Percentiles rank a stretch among this genome's conserved stretches.
Conservation (phyloP, 2,888 invertebrate genomes). For the Notodonta dromedarius region DNA sequence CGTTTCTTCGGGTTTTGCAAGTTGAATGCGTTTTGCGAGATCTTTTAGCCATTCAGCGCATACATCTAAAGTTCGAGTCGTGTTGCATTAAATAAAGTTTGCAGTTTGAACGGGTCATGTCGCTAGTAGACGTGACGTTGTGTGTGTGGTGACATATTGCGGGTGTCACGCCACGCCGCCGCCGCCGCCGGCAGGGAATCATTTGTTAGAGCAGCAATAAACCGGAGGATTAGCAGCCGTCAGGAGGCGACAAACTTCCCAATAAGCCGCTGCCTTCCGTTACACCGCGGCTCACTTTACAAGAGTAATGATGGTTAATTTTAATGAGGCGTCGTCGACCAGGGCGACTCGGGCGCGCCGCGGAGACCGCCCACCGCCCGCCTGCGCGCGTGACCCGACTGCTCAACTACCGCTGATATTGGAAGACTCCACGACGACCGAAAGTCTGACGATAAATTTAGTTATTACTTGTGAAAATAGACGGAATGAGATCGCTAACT, state of each 20-base stretch:
- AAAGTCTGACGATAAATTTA: constrained; percentile 84
- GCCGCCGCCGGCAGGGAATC: constrained; percentile 51
- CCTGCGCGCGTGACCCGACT: constrained; percentile 72
- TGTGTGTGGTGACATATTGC: constrained; percentile 21
- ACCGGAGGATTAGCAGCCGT: constrained; percentile 72
- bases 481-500: constrained; percentile 83
- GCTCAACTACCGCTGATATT: constrained; percentile 69
- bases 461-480: constrained; percentile 85
- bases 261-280: constrained; percentile 72
- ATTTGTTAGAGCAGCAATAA: constrained; percentile 78
- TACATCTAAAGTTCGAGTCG: not conserved
- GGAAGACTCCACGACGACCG: constrained; percentile 71
- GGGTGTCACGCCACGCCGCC: constrained; percentile 45
- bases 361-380: constrained; percentile 47
- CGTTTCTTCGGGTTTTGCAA: constrained; percentile 55
- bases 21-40: constrained; percentile 46
- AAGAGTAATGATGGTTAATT: constrained; percentile 84
- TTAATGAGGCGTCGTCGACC: constrained; percentile 80
- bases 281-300: constrained; percentile 72
- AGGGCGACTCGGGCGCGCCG: constrained; percentile 50
- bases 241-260: constrained; percentile 73
- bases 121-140: not conserved
- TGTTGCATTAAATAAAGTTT: not conserved
- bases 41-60: constrained; percentile 18
- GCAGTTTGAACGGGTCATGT: not conserved